Percentiles rank a stretch among this genome's conserved stretches.
Evolutionary conservation across 1,140 invertebrate genomes (phyloP).

Genomic region (Lethocerus indicus): DNA sequence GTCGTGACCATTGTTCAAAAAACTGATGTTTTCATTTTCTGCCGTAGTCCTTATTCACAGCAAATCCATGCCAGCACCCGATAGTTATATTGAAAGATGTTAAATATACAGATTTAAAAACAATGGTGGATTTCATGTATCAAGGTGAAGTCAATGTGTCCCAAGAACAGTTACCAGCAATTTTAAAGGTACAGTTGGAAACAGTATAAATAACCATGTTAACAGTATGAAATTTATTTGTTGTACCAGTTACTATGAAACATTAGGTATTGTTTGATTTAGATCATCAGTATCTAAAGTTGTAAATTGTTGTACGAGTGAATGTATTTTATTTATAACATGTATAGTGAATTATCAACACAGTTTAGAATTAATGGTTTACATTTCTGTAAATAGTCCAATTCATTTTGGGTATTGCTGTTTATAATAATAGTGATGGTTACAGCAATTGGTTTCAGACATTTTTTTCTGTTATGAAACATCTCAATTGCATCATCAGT

Average conservation of each 20-base stretch:
- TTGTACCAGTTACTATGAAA: background rate
- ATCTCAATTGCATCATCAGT: too few relatives aligned
- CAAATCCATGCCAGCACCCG: slow-evolving; percentile 76
- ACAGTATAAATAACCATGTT: background rate
- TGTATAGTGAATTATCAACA: background rate
- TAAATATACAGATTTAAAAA: slow-evolving; percentile 65
- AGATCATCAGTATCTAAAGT: background rate
- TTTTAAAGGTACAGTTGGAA: slow-evolving; percentile 44
- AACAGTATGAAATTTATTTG: background rate
- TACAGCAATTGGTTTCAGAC: too few relatives aligned
- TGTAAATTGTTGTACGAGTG: background rate
- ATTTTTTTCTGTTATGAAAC: too few relatives aligned
- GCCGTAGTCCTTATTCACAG: slow-evolving; percentile 52
- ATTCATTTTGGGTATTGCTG: too few relatives aligned
- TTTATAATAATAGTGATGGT: too few relatives aligned
- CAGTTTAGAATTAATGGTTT: too few relatives aligned
- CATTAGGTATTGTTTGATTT: too few relatives aligned
- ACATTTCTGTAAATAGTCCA: too few relatives aligned
- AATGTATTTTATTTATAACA: background rate
- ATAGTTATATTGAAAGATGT: slow-evolving; percentile 83
- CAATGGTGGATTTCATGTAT: slow-evolving; percentile 85
- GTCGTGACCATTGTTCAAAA: background rate
- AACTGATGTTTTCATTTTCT: slow-evolving; percentile 7
- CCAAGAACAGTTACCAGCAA: slow-evolving; percentile 67
- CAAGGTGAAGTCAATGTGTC: slow-evolving; percentile 82